These are phyloP conservation scores for Tokudaia muenninki DNA, from an alignment of 2,797 vertebrate species.

Conservation along the genomic window DNA sequence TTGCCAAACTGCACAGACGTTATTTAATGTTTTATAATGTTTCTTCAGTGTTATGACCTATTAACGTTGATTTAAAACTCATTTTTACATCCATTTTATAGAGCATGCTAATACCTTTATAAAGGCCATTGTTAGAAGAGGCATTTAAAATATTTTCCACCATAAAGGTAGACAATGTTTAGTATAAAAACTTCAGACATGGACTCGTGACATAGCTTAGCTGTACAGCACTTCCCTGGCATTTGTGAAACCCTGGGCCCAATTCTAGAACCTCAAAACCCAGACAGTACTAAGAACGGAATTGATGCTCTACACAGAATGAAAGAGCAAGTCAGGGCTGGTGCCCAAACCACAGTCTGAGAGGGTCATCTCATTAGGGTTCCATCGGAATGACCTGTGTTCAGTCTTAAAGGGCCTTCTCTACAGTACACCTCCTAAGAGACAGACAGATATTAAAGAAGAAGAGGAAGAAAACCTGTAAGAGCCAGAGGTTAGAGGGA, in stretches of 20 bases:
- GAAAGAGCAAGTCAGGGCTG: background rate
- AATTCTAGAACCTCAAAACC: background rate
- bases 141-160: background rate
- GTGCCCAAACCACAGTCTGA: background rate
- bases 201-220: background rate
- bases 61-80: background rate
- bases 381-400: too few relatives aligned
- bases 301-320: background rate
- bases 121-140: slow-evolving; percentile 14
- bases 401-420: background rate
- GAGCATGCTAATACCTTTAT: background rate
- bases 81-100: background rate
- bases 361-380: background rate
- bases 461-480: background rate
- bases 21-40: background rate
- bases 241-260: background rate
- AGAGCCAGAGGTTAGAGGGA: too few relatives aligned
- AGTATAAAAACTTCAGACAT: background rate
- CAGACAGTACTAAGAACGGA: background rate
- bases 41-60: background rate
- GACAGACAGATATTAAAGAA: background rate
- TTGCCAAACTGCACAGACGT: background rate
- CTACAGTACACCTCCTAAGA: too few relatives aligned
- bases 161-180: background rate
- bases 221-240: background rate